Evolutionary conservation across 2,888 invertebrate genomes (phyloP).

Genomic region (Brenthis ino): DNA sequence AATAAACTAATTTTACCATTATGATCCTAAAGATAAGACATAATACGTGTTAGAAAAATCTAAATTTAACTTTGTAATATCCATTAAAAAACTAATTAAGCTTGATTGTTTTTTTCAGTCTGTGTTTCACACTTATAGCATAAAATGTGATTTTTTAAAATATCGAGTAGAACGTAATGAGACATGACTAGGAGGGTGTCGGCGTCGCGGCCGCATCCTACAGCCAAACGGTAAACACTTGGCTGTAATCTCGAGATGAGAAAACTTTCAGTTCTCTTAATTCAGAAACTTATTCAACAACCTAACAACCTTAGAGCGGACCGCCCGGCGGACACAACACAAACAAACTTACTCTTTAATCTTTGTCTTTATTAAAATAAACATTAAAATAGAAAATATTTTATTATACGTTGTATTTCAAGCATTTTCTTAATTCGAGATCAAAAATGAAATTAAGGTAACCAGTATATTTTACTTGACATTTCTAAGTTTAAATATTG

Average conservation of each 20-base stretch:
- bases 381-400: conserved; percentile 56
- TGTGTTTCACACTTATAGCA: conserved; percentile 14
- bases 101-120: conserved; percentile 6
- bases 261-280: conserved; percentile 84
- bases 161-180: conserved; percentile 45
- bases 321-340: conserved; percentile 71
- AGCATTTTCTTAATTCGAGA: neutral
- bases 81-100: conserved; percentile 36
- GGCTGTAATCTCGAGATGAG: conserved; percentile 83
- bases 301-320: conserved; percentile 82
- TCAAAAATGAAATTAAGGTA: too few relatives aligned
- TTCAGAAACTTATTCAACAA: conserved; percentile 83
- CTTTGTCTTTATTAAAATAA: conserved; percentile 62
- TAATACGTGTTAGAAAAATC: too few relatives aligned
- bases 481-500: too few relatives aligned
- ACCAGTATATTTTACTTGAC: too few relatives aligned
- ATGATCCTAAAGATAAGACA: too few relatives aligned
- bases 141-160: conserved; percentile 34
- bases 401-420: conserved; percentile 32
- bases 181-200: conserved; percentile 47
- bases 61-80: conserved; percentile 26
- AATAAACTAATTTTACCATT: too few relatives aligned
- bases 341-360: conserved; percentile 79
- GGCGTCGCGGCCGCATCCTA: conserved; percentile 69
- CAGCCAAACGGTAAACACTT: conserved; percentile 83